Conservation (phyloP, 1,140 invertebrate species). For the Cylas formicarius region DNA sequence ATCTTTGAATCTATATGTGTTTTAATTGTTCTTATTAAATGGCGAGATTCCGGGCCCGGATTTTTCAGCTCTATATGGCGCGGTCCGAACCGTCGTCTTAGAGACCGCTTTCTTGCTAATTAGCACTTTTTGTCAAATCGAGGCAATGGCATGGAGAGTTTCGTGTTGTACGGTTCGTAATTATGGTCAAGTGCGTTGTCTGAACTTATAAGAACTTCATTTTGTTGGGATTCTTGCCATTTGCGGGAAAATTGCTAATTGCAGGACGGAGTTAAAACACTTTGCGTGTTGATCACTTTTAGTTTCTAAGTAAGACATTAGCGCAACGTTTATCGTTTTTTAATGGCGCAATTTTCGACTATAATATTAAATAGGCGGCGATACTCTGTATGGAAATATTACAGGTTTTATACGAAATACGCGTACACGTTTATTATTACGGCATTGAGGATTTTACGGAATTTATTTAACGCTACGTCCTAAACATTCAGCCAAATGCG, state of each 20-base stretch:
- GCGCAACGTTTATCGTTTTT: too few relatives aligned
- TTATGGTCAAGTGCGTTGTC: constrained; percentile 15
- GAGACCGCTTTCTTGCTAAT: constrained; percentile 20
- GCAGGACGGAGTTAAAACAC: background rate
- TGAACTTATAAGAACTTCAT: constrained; percentile 26
- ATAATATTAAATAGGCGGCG: too few relatives aligned
- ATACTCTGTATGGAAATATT: too few relatives aligned
- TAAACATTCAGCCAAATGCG: too few relatives aligned
- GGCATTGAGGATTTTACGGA: too few relatives aligned
- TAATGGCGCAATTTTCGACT: too few relatives aligned
- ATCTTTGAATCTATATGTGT: constrained; percentile 32
- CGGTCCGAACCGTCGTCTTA: constrained; percentile 12
- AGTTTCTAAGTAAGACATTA: constrained; percentile 3
- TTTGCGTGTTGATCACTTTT: background rate
- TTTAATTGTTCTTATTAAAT: constrained; percentile 35
- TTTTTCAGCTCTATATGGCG: constrained; percentile 28
- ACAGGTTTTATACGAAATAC: too few relatives aligned
- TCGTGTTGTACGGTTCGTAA: constrained; percentile 6
- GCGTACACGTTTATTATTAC: too few relatives aligned
- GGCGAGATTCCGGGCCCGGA: constrained; percentile 27
- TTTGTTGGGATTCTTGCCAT: constrained; percentile 14
- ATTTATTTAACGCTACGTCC: too few relatives aligned
- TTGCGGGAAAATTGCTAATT: constrained; percentile 9
- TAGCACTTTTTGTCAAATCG: constrained; percentile 21
- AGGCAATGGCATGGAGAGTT: background rate